Conservation (phyloP, 2,797 vertebrate species). For the Sylvilagus floridanus region DNA sequence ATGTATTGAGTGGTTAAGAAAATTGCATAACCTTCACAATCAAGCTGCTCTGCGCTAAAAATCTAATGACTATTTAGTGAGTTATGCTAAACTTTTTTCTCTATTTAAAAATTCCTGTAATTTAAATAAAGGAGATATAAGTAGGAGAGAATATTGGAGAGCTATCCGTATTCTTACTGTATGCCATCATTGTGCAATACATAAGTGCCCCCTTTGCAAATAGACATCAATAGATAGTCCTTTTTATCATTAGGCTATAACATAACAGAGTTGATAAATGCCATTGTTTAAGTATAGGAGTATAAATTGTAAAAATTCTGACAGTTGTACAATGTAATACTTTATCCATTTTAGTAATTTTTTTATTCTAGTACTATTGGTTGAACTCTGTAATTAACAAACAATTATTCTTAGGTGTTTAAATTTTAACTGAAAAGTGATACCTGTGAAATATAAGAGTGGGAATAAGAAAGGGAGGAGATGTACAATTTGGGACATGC, state of each 20-base stretch:
- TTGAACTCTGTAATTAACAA: too few relatives aligned
- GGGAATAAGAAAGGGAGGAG: too few relatives aligned
- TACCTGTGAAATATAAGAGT: too few relatives aligned
- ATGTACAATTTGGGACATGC: too few relatives aligned
- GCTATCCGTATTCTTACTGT: neutral
- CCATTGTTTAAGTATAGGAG: neutral
- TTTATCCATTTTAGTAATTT: too few relatives aligned
- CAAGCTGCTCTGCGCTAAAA: conserved; percentile 28
- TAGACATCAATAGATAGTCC: neutral
- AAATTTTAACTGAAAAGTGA: too few relatives aligned
- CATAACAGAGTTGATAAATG: neutral
- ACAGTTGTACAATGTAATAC: too few relatives aligned
- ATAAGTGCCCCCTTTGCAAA: neutral
- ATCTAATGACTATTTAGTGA: neutral
- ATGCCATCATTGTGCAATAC: neutral
- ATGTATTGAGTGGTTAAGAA: conserved; percentile 67
- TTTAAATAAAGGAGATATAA: neutral
- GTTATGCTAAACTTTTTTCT: conserved; percentile 29
- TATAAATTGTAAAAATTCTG: neutral
- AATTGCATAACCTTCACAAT: conserved; percentile 57
- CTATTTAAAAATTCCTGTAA: neutral
- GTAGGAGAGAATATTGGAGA: neutral
- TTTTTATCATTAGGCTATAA: neutral
- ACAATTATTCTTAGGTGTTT: too few relatives aligned
- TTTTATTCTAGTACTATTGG: too few relatives aligned